Base-by-base conservation (phyloP, 1,140 invertebrate species). In the Diorhabda elongata region DNA sequence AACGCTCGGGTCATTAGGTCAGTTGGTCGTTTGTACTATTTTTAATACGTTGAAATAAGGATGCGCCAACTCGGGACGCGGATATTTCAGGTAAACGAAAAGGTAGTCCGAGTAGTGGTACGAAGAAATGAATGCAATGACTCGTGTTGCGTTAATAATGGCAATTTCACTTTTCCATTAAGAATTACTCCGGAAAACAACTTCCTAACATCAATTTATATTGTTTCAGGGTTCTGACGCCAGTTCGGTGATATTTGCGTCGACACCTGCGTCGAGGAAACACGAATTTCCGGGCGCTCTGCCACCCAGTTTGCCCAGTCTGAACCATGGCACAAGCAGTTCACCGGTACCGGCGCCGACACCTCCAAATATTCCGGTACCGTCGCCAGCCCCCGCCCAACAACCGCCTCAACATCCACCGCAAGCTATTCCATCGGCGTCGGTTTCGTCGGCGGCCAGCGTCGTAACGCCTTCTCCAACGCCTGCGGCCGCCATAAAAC, bases 211-310 rank as follows among this genome's bases (percentile, higher is more conserved):
- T 26, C 26, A 26, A 26, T 58, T 66, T 11, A 47, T 65, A 70
- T 76, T 74, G 65, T 80, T 79, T 43, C 73, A 81, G 79, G 78
- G 79, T 74, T 89, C 89, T 77, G 89, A 91, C 85, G 88, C 88
- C 77, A 88, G 90, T 80, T 89, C 89, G 81, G 88, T 90, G 83
- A 88, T 90, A 83, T 91, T 90, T 84, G 86, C 87, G 78, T 85
- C 88, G 78, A 85, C 87, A 76, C 85, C 87, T 80, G 83, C 86
- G 62, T 83, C 83, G 11, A 73, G 79, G 61, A 85, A 86, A 74
- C 85, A 85, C 78, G 85, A 86, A 72, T 84, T 82, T 64, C 85
- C 85, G 74, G 84, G 82, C 79, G 82, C 74, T 71, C 77, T 81
- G 44, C 79, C 72, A 73, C 83, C 71, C 73, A 77, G 79, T 64